Evolutionary conservation across 92 coral and sea anemone genomes (phyloP).

Genomic region (Metridium senile): DNA sequence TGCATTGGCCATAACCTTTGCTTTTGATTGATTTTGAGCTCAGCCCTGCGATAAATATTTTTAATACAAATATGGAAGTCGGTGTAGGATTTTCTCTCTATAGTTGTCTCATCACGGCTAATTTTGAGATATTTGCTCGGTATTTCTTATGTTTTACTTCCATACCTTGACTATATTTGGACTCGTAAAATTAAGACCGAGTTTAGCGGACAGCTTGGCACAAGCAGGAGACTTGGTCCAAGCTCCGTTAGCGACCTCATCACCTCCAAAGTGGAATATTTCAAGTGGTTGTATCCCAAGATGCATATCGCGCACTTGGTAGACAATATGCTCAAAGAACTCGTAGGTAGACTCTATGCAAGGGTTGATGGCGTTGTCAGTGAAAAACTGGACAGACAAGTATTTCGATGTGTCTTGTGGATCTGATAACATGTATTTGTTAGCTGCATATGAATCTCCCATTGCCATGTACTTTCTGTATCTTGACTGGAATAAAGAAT

Average conservation of each 20-base stretch:
- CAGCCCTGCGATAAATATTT: no score
- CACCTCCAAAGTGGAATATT: constrained; percentile 93
- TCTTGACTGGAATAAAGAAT: constrained; percentile 20
- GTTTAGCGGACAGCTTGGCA: constrained; percentile 60
- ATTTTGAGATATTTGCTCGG: background rate
- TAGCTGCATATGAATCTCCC: constrained; percentile 68
- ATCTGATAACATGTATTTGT: constrained; percentile 75
- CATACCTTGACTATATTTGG: constrained; percentile 71
- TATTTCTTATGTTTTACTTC: background rate
- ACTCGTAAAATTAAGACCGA: constrained; percentile 83
- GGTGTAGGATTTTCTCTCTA: no score
- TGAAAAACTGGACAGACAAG: constrained; percentile 92
- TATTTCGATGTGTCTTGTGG: constrained; percentile 83
- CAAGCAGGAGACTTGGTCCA: constrained; percentile 98
- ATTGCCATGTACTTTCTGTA: constrained; percentile 60
- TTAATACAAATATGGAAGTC: no score
- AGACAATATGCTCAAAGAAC: constrained; percentile 82
- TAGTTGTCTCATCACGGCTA: no score
- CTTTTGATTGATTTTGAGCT: no score
- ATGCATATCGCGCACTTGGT: constrained; percentile 69
- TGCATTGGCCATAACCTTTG: no score
- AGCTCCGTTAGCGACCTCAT: constrained; percentile 95
- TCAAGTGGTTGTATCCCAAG: constrained; percentile 76
- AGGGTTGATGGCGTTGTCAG: constrained; percentile 95
- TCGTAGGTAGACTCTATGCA: constrained; percentile 91